phyloP scores from a whole-genome alignment of 1,140 invertebrate genomes.

The Scaptodrosophila lebanonensis region DNA sequence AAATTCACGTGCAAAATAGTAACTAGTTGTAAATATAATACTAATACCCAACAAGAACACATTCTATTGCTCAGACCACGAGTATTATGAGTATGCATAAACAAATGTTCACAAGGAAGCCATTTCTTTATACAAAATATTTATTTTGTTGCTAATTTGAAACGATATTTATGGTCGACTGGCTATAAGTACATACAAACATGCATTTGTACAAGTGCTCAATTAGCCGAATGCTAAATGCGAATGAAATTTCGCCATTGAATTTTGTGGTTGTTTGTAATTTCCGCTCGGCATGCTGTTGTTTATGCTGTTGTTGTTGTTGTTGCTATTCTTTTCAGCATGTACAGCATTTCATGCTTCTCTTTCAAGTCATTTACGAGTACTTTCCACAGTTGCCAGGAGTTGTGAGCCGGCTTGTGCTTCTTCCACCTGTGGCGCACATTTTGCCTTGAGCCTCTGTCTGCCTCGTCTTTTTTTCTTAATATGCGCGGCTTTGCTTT shows the following conservation, averaged over 20 bases:
- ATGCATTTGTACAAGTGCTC: conserved; percentile 49
- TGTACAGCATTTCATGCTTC: conserved; percentile 25
- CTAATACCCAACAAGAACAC: too few species aligned
- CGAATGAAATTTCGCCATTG: too few species aligned
- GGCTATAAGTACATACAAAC: conserved; percentile 38
- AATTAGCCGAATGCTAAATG: conserved; percentile 52
- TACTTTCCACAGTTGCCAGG: too few species aligned
- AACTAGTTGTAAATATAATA: too few species aligned
- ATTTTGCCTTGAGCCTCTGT: conserved; percentile 41
- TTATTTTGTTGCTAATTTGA: too few species aligned
- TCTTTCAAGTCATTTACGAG: conserved; percentile 29
- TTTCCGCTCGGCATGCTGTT: conserved; percentile 47
- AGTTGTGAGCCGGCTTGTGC: too few species aligned
- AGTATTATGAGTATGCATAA: too few species aligned
- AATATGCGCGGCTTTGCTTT: conserved; percentile 11
- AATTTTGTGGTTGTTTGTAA: conserved; percentile 26
- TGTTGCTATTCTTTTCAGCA: conserved; percentile 6
- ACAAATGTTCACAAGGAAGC: too few species aligned
- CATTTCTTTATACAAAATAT: too few species aligned
- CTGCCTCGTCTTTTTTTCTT: conserved; percentile 14
- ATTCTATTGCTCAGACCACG: too few species aligned
- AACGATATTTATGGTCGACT: too few species aligned
- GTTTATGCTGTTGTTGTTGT: conserved; percentile 41
- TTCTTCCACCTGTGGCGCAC: conserved; percentile 57
- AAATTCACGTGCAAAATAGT: too few species aligned